These are phyloP conservation scores for Stenopsyche tienmushanensis DNA, from an alignment of 1,140 invertebrate species.

Conservation along the genomic window DNA sequence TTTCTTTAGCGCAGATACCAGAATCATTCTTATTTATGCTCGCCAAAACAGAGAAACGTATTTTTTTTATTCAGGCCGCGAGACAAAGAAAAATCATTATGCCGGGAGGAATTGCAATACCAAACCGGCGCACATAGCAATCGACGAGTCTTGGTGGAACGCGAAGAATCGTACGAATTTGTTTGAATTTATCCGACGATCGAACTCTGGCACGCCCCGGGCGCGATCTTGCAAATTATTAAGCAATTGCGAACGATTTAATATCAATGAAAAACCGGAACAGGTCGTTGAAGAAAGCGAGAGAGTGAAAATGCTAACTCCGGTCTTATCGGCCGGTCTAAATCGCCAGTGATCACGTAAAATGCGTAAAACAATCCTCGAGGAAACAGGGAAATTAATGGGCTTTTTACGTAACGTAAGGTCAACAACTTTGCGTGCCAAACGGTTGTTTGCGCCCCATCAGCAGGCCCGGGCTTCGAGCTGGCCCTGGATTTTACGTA, in stretches of 20 bases:
- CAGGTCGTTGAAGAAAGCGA: neutral
- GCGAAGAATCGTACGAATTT: too few relatives aligned
- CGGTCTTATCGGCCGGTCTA: neutral
- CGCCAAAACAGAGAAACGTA: too few relatives aligned
- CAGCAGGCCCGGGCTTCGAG: neutral
- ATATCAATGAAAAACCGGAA: neutral
- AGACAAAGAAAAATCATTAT: neutral
- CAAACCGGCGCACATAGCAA: too few relatives aligned
- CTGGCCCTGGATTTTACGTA: neutral
- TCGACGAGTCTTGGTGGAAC: too few relatives aligned
- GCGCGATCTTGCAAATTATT: too few relatives aligned
- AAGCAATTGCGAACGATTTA: neutral
- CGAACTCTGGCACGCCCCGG: too few relatives aligned
- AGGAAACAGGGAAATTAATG: constrained; percentile 26
- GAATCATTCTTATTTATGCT: too few relatives aligned
- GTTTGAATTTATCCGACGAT: too few relatives aligned
- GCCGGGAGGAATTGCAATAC: neutral
- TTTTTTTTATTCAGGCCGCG: neutral
- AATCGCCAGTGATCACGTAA: constrained; percentile 12
- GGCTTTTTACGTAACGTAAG: constrained; percentile 12
- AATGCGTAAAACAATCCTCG: constrained; percentile 24
- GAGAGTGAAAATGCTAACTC: neutral
- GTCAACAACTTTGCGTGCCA: constrained; percentile 16
- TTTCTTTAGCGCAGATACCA: too few relatives aligned
- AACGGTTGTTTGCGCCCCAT: neutral